Conservation (phyloP, 1,140 invertebrate genomes). For the Drosophila orena region DNA sequence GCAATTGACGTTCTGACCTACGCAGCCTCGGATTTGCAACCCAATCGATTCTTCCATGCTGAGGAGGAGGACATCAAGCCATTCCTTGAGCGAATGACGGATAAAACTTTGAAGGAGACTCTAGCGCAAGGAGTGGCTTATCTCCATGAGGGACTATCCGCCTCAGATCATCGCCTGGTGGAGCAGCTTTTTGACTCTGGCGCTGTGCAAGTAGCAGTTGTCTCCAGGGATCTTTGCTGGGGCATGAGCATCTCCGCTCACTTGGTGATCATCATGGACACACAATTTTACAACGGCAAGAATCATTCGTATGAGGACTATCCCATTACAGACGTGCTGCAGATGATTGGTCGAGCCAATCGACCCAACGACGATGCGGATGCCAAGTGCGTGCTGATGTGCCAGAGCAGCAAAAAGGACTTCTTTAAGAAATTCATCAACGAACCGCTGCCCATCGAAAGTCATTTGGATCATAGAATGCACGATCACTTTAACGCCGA, state of each 20-base stretch:
- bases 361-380: slow-evolving; percentile 96
- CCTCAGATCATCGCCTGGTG: slow-evolving; percentile 94
- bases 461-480: slow-evolving; percentile 97
- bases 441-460: slow-evolving; percentile 99
- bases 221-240: slow-evolving; percentile 96
- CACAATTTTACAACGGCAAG: slow-evolving; percentile 98
- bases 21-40: slow-evolving; percentile 94
- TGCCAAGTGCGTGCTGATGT: slow-evolving; percentile 98
- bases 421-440: slow-evolving; percentile 99
- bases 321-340: slow-evolving; percentile 97
- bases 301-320: slow-evolving; percentile 98
- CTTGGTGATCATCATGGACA: slow-evolving; percentile 98
- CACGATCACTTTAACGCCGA: slow-evolving; percentile 99
- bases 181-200: slow-evolving; percentile 97
- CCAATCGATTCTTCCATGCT: slow-evolving; percentile 95
- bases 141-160: slow-evolving; percentile 96
- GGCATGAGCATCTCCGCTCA: slow-evolving; percentile 94
- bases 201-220: slow-evolving; percentile 97
- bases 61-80: slow-evolving; percentile 94
- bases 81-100: slow-evolving; percentile 93
- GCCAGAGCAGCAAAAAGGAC: slow-evolving; percentile 98
- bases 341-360: slow-evolving; percentile 98
- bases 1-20: slow-evolving; percentile 98
- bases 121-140: slow-evolving; percentile 97
- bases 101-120: slow-evolving; percentile 95